Conservation (phyloP, 1,140 invertebrate genomes). For the Delia radicum region DNA sequence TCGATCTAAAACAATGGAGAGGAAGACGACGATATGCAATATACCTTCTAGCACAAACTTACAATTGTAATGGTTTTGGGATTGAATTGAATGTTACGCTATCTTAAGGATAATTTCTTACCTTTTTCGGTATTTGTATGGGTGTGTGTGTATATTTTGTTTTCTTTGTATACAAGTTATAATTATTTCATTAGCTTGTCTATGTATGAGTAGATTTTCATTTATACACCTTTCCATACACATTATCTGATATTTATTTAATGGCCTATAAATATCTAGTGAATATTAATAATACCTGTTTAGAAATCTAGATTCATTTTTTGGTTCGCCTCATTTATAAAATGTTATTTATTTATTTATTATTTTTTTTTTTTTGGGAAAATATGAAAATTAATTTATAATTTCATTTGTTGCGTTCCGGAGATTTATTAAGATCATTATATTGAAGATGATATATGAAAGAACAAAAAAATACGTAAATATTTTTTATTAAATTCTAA, state of each 20-base stretch:
- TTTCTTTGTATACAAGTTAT: neutral
- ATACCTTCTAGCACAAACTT: neutral
- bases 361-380: too few species aligned
- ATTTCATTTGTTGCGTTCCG: neutral
- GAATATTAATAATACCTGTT: neutral
- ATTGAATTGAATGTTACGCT: too few species aligned
- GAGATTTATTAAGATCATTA: neutral
- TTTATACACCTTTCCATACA: too few species aligned
- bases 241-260: conserved; percentile 16
- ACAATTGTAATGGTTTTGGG: neutral
- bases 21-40: neutral
- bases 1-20: neutral
- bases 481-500: too few species aligned
- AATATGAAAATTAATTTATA: conserved; percentile 11
- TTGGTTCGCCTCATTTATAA: neutral
- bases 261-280: neutral
- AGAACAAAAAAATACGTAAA: neutral
- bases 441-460: neutral
- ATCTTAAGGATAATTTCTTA: neutral
- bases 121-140: neutral
- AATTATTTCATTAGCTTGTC: conserved; percentile 17
- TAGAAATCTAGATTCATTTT: neutral
- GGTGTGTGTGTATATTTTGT: neutral
- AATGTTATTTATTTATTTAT: neutral
- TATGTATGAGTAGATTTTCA: neutral